Evolutionary conservation across 2,797 vertebrate genomes (phyloP).

Genomic region (Alcedo quadribrachys): DNA sequence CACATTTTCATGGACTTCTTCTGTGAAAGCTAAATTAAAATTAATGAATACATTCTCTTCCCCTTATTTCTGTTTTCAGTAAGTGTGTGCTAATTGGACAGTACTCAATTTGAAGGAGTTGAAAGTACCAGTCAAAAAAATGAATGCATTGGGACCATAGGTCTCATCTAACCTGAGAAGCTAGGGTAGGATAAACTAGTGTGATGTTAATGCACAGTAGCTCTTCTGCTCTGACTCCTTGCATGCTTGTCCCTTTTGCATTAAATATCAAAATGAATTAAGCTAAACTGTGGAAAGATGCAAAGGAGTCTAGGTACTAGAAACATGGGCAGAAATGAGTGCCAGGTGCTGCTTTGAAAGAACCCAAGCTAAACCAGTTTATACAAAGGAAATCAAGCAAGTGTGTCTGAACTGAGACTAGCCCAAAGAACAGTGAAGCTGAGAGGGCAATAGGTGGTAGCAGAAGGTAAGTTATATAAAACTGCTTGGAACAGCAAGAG

Average conservation of each 20-base stretch:
- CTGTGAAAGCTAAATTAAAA: neutral
- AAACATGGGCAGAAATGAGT: neutral
- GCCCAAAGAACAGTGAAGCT: neutral
- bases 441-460: slow-evolving; percentile 2
- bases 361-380: neutral
- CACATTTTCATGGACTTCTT: neutral
- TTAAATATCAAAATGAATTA: neutral
- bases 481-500: neutral
- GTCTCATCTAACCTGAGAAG: neutral
- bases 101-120: neutral
- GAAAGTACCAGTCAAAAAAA: neutral
- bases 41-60: neutral
- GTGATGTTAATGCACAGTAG: neutral
- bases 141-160: accelerated
- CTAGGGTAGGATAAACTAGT: neutral
- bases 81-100: neutral
- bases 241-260: neutral
- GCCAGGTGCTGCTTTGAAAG: neutral
- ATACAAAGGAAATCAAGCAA: neutral
- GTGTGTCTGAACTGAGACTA: accelerated
- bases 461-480: neutral
- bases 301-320: neutral
- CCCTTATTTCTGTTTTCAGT: neutral
- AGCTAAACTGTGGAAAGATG: neutral
- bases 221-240: neutral